Conservation (phyloP, 1,140 invertebrate genomes). For the Zaprionus lachaisei region DNA sequence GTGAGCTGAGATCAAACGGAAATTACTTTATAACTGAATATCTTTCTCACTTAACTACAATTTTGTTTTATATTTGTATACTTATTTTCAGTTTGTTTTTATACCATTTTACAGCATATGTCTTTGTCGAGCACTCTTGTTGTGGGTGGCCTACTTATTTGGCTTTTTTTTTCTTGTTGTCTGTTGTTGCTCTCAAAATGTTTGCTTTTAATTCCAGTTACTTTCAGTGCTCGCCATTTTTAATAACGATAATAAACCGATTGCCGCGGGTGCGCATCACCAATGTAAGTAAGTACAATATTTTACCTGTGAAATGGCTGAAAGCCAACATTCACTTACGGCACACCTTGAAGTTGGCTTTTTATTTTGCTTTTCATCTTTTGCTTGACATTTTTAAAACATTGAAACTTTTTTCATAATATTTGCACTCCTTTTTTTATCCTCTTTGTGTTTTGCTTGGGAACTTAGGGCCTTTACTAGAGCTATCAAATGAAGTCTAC, state of each 20-base stretch:
- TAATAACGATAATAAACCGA: conserved; percentile 53
- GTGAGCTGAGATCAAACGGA: neutral
- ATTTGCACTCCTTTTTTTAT: no score
- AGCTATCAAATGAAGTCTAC: no score
- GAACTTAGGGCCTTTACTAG: no score
- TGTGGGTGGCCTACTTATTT: neutral
- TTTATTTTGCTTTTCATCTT: neutral
- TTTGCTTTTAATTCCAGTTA: conserved; percentile 75
- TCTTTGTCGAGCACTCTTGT: neutral
- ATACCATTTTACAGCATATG: neutral
- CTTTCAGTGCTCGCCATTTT: conserved; percentile 56
- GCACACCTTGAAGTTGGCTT: neutral
- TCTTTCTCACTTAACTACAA: neutral
- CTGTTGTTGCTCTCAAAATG: conserved; percentile 50
- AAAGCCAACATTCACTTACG: neutral
- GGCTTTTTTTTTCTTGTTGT: conserved; percentile 3
- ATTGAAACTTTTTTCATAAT: no score
- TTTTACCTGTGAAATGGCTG: conserved; percentile 4
- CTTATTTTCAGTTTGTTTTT: neutral
- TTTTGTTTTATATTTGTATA: neutral
- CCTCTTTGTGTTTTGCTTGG: no score
- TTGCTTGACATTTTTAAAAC: neutral
- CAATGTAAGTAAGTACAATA: conserved; percentile 17
- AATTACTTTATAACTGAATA: neutral
- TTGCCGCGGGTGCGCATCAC: neutral